Conservation (phyloP, 2,113 vertebrate genomes). For the Dasyornis broadbenti region DNA sequence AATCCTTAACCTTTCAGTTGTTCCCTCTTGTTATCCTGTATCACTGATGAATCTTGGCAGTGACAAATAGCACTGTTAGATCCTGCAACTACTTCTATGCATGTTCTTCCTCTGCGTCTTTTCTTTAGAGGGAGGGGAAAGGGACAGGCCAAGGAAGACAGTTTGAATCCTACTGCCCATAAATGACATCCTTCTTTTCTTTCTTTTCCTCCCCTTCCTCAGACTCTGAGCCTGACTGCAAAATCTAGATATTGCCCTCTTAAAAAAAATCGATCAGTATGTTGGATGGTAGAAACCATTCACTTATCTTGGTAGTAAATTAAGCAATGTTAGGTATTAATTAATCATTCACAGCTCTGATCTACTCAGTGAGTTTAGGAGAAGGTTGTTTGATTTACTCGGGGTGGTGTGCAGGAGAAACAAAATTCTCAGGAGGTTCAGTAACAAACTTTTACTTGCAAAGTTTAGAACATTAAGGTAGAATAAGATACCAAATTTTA, state of each 20-base stretch:
- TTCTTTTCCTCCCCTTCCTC: not conserved
- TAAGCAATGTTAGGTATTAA: not conserved
- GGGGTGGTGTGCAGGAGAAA: not conserved
- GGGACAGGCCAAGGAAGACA: not conserved
- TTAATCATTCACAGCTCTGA: not conserved
- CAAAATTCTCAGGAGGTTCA: not conserved
- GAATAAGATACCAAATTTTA: not conserved
- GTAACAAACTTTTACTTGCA: not conserved
- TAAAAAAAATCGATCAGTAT: no score
- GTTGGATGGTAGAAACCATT: not conserved
- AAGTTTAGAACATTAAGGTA: not conserved
- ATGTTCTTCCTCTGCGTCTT: not conserved
- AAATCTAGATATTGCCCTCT: not conserved
- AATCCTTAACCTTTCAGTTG: slow-evolving; percentile 53
- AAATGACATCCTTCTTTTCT: not conserved
- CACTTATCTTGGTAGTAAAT: not conserved
- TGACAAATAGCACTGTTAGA: slow-evolving; percentile 30
- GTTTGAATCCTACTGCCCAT: not conserved
- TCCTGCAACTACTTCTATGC: not conserved
- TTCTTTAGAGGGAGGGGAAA: not conserved
- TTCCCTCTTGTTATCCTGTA: slow-evolving; percentile 5
- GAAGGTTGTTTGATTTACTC: not conserved
- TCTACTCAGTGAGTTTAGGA: not conserved
- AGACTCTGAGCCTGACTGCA: not conserved
- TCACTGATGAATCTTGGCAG: slow-evolving; percentile 31